These are phyloP conservation scores for Datnioides undecimradiatus DNA, from an alignment of 2,113 vertebrate genomes.

Conservation along the genomic window DNA sequence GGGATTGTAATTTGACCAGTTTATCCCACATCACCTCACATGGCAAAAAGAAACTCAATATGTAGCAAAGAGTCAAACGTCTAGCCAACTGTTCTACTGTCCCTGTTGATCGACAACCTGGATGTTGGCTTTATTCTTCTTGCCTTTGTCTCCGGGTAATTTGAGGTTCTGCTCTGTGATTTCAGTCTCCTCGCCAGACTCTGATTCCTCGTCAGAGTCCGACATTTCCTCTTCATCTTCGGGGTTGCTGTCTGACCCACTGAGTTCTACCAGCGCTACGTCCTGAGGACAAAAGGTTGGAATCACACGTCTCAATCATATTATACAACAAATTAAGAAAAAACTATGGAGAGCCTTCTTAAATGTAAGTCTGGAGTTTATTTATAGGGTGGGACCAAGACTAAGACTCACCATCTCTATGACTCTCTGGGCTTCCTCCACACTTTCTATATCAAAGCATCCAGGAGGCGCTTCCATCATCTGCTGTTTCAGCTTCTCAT, in stretches of 20 bases:
- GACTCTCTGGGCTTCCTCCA: slow-evolving; percentile 85
- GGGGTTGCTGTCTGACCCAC: slow-evolving; percentile 78
- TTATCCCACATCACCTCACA: not conserved
- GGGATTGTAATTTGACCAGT: not conserved
- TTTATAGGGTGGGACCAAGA: too few relatives aligned
- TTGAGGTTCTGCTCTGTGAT: slow-evolving; percentile 88
- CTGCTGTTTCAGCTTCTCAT: slow-evolving; percentile 88
- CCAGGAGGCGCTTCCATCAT: slow-evolving; percentile 85
- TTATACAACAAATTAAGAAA: not conserved
- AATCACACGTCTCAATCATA: not conserved
- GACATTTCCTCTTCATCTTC: slow-evolving; percentile 76
- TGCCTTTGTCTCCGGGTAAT: slow-evolving; percentile 83
- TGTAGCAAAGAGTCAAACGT: not conserved
- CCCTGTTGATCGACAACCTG: slow-evolving; percentile 84
- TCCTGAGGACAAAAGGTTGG: slow-evolving; percentile 80
- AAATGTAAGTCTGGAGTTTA: not conserved
- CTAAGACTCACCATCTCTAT: slow-evolving; percentile 91
- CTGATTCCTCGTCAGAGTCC: slow-evolving; percentile 79
- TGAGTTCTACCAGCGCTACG: slow-evolving; percentile 90
- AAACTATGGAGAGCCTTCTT: not conserved
- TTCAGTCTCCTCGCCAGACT: slow-evolving; percentile 68
- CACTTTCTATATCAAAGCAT: slow-evolving; percentile 90
- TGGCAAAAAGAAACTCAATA: not conserved
- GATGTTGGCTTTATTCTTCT: slow-evolving; percentile 85
- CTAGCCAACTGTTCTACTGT: not conserved